phyloP scores from a whole-genome alignment of 2,113 vertebrate species.

The Propithecus coquereli region DNA sequence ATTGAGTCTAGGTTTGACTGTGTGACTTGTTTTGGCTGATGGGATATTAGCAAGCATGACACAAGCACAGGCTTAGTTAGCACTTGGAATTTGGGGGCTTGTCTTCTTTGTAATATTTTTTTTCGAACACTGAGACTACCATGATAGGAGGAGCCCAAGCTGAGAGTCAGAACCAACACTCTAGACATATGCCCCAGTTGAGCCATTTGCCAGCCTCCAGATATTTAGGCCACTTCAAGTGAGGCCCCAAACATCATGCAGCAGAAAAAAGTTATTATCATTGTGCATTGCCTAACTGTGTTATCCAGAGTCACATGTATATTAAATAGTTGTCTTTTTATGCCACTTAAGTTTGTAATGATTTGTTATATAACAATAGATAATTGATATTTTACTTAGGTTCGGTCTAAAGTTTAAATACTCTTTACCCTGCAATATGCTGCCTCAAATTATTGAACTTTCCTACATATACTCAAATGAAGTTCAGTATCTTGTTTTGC shows the following conservation, averaged over 20 bases:
- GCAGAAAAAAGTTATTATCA: not conserved
- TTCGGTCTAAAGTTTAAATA: not conserved
- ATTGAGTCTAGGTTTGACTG: not conserved
- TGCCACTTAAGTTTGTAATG: not conserved
- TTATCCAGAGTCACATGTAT: not conserved
- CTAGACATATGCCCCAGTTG: not conserved
- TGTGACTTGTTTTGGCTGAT: not conserved
- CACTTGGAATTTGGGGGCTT: not conserved
- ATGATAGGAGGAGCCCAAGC: not conserved
- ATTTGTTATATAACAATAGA: not conserved
- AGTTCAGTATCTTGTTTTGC: not conserved
- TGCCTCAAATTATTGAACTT: constrained; percentile 1
- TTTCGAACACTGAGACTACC: not conserved
- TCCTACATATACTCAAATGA: not conserved
- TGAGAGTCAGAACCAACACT: not conserved
- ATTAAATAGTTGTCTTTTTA: not conserved
- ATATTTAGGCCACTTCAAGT: not conserved
- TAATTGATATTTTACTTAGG: not conserved
- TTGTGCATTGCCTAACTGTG: not conserved
- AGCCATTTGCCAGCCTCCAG: not conserved
- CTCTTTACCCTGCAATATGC: not conserved
- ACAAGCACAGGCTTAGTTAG: not conserved
- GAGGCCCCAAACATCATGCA: not conserved
- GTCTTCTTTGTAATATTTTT: not conserved
- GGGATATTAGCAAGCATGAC: not conserved